These are phyloP conservation scores for Phrynocephalus guinanensis DNA, from an alignment of 2,797 vertebrate species.

Conservation along the genomic window DNA sequence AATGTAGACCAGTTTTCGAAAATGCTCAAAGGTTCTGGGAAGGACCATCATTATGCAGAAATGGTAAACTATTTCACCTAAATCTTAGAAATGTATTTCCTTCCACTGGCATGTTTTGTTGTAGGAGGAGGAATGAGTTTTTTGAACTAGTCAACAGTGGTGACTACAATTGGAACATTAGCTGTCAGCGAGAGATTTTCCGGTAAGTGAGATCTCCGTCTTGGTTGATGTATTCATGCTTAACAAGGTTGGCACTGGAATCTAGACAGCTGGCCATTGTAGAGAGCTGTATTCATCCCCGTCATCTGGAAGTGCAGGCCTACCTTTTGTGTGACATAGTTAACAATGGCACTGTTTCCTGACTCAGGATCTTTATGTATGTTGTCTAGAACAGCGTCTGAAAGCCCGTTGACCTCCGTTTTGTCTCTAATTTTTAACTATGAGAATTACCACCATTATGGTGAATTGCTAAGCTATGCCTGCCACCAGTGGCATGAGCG, in stretches of 20 bases:
- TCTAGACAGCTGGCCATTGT: slow-evolving; percentile 7
- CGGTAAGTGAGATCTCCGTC: slow-evolving; percentile 81
- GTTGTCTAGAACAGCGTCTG: neutral
- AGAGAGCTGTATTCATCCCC: slow-evolving; percentile 32
- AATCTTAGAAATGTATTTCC: slow-evolving; percentile 62
- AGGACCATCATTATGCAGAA: slow-evolving; percentile 43
- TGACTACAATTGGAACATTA: slow-evolving; percentile 95
- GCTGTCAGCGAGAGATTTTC: slow-evolving; percentile 93
- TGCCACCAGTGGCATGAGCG: neutral
- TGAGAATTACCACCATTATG: neutral
- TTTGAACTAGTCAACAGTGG: slow-evolving; percentile 96
- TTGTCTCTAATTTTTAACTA: neutral
- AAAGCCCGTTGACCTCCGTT: too few species aligned
- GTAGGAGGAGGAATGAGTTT: slow-evolving; percentile 92
- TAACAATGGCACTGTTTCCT: neutral
- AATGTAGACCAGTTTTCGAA: neutral
- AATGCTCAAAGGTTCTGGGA: slow-evolving; percentile 21
- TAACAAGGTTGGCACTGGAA: slow-evolving; percentile 25
- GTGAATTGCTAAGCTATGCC: neutral
- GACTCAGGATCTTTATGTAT: neutral
- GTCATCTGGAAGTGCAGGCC: neutral
- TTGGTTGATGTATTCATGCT: slow-evolving; percentile 4
- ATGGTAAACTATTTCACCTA: slow-evolving; percentile 49
- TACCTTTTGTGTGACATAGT: neutral
- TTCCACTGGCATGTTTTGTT: slow-evolving; percentile 65